Base-by-base conservation (phyloP, 2,113 vertebrate genomes). In the Okapia johnstoni region DNA sequence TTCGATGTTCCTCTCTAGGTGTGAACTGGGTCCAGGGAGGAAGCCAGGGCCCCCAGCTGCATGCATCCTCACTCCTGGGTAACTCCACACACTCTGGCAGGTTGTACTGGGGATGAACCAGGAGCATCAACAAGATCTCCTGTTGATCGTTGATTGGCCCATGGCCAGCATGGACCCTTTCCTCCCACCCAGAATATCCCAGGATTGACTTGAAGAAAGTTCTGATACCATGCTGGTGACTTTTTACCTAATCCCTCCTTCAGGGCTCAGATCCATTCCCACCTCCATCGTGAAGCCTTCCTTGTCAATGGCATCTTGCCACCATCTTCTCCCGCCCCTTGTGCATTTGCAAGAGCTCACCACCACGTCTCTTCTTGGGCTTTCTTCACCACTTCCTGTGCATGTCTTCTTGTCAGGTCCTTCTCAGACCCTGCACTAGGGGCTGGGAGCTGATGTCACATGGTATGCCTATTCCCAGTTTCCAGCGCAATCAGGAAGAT, bases 381-480 rank as follows among this genome's bases (percentile, higher is more conserved):
- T 43, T 57, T 46, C 48, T 76, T 48, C 7, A 0, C 9, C 26
- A 13, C 13, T 33, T 55, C 23, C 55, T 28, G 25, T 17, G 23
- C 1, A 4, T 13, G 10, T 58, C 17, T 60, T 55, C 48, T 19
- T 1, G 8, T 28, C 36, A 6, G 6, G 12, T 21, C 23, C 48
- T 48, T 50, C 1, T 1, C 28, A 23, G 76, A 28, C 77, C 17
- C 85, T 85, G 58, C 40, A 3, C 66, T 15, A 5, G 57, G n/a
- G 48, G 8, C 33, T 7, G 7, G 10, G 2, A 19, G 23, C 30
- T 0, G 33, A 5, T 0, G 0, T 55, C 50, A 36, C 33, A 17
- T 2, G 30, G 55, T 26, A 25, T 4, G 50, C 43, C 16, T 36
- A 14, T 10, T 50, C 55, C 81, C 52, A 36, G 57, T n/a, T 87